Evolutionary conservation across 1,140 invertebrate species (phyloP), one percentile per base, ranked within the genome.

Genomic region (Aphelenchoides avenae): DNA sequence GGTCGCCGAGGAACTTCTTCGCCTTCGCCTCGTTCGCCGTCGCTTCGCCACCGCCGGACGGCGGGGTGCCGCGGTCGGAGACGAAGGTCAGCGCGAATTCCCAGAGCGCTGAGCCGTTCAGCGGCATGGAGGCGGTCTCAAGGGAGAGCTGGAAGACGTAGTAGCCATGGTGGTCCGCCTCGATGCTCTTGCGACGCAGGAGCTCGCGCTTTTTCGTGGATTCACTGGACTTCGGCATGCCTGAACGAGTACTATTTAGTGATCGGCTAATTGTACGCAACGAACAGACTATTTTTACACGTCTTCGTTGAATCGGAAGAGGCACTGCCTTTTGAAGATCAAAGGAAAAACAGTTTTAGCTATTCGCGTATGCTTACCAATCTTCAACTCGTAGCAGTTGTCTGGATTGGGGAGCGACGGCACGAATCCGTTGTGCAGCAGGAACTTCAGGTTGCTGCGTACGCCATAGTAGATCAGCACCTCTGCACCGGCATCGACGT

Each of bases 341-440:
- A 6, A 5, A n/a, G 11, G 7, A 33, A 24, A 42, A 31, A 68
- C 15, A n/a, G 20, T 3, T 22, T 61, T 15, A 41, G 3, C 37
- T 24, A 33, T 65, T 22, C 15, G 47, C 29, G 5, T 42, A 22
- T 50, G 57, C 57, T 60, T 20, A 68, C 64, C 67, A 5, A 68
- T 18, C 50, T 71, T 72, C n/a, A 68, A 27, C 27, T 68, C 62
- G 29, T 52, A 68, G 27, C 37, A 18, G 37, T 71, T 46, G n/a
- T 50, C 40, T 6, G 62, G 56, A 42, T 68, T 68, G 11, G 42
- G n/a, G 13, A 31, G 30, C 5, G 20, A 13, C 3, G 66, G 66
- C 15, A 68, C 68, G 29, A 68, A 68, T 13, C 66, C 66, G 41
- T 71, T 68, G 58, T 68, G 68, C 7, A 71, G 37, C 11, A 68